Percentiles rank a stretch among this genome's conserved stretches.
These are phyloP conservation scores for Pangasianodon hypophthalmus DNA, from an alignment of 2,113 vertebrate species.

Conservation along the genomic window DNA sequence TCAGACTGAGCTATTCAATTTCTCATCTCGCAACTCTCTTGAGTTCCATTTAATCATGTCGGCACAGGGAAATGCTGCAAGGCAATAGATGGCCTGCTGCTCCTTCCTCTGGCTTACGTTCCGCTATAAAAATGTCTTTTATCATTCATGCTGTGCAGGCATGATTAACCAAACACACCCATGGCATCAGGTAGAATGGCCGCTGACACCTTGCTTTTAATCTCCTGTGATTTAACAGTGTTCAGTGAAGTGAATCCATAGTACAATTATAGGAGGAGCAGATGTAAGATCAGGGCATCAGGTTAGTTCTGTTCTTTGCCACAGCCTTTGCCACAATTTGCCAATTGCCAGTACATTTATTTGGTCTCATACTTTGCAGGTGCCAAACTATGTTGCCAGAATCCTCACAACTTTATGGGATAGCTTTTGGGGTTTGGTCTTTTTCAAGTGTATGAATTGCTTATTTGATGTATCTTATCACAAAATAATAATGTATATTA, in stretches of 20 bases:
- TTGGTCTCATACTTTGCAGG: neutral
- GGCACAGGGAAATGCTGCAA: conserved; percentile 12
- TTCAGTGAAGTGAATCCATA: conserved; percentile 1
- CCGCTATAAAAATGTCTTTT: conserved; percentile 38
- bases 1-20: conserved; percentile 12
- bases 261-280: neutral
- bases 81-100: conserved; percentile 34
- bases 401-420: neutral
- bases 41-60: conserved; percentile 32
- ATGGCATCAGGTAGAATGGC: conserved; percentile 12
- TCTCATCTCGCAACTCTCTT: conserved; percentile 23
- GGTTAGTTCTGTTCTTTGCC: neutral
- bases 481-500: neutral
- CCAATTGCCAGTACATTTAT: neutral
- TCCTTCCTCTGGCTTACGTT: conserved; percentile 19
- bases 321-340: neutral
- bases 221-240: conserved; percentile 17
- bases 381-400: neutral
- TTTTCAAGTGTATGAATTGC: neutral
- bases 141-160: conserved; percentile 11
- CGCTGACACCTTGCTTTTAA: conserved; percentile 7
- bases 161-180: conserved; percentile 37
- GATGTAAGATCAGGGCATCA: neutral
- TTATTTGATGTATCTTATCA: neutral
- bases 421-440: neutral